Conservation (phyloP, 2,888 invertebrate genomes). For the Drosophila histrio region DNA sequence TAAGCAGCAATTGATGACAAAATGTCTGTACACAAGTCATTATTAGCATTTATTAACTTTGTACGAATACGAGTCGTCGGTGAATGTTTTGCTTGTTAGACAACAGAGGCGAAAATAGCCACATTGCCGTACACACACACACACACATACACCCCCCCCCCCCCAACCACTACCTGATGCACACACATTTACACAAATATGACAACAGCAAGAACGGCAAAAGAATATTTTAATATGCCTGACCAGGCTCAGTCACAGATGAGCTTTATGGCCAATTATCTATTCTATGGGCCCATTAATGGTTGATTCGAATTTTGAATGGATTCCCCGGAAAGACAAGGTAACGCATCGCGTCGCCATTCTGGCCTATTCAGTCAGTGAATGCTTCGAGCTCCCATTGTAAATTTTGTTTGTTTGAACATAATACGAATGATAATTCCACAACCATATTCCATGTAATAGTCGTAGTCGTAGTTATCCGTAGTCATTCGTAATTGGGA, state of each 20-base stretch:
- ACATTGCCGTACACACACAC: neutral
- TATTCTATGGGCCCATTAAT: constrained; percentile 73
- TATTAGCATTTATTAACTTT: constrained; percentile 62
- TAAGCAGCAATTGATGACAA: constrained; percentile 64
- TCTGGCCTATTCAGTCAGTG: neutral
- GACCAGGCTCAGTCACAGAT: constrained; percentile 60
- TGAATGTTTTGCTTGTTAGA: constrained; percentile 57
- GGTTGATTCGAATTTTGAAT: constrained; percentile 64
- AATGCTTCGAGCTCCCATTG: constrained; percentile 26
- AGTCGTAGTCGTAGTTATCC: constrained; percentile 16
- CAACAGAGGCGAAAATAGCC: constrained; percentile 55
- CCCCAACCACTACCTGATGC: too few species aligned
- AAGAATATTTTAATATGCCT: constrained; percentile 69
- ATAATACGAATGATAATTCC: constrained; percentile 51
- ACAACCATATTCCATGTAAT: constrained; percentile 19
- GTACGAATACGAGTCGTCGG: constrained; percentile 22
- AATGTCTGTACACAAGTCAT: constrained; percentile 62
- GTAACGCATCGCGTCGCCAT: neutral
- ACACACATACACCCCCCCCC: neutral
- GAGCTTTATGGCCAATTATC: constrained; percentile 77
- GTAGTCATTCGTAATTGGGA: constrained; percentile 48
- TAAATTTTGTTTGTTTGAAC: constrained; percentile 37
- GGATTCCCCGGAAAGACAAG: constrained; percentile 21
- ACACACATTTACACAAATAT: constrained; percentile 21
- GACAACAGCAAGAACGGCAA: constrained; percentile 26